Percentiles rank a stretch among this genome's conserved stretches.
These are phyloP conservation scores for Hydractinia symbiolongicarpus DNA, from an alignment of 30 jellyfish, hydroid and myxozoan genomes.

Conservation along the genomic window DNA sequence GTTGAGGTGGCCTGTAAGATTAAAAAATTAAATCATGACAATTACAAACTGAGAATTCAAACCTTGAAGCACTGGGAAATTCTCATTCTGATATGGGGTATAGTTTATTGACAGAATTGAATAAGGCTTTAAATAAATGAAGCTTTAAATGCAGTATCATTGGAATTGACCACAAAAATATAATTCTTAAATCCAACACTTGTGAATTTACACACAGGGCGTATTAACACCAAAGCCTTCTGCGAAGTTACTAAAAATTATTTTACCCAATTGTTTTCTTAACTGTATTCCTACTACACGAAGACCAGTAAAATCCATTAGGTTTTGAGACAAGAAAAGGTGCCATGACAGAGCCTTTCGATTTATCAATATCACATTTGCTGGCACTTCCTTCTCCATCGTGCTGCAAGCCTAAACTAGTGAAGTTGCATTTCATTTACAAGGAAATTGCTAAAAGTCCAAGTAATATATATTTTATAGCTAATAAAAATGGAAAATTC, in stretches of 20 bases:
- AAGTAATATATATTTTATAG: too few relatives aligned
- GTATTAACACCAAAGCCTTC: too few relatives aligned
- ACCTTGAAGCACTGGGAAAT: too few relatives aligned
- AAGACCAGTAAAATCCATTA: conserved; percentile 65
- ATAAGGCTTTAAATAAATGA: neutral
- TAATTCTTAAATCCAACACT: conserved; percentile 4
- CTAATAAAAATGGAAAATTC: too few relatives aligned
- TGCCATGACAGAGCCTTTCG: conserved; percentile 75
- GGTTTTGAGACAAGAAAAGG: conserved; percentile 61
- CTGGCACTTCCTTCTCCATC: conserved; percentile 71
- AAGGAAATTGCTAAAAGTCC: too few relatives aligned
- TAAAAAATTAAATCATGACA: too few relatives aligned
- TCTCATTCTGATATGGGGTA: too few relatives aligned
- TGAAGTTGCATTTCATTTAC: neutral
- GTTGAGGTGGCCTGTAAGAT: too few relatives aligned
- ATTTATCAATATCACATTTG: conserved; percentile 27
- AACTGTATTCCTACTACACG: conserved; percentile 66
- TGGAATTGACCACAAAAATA: neutral
- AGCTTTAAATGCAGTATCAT: neutral
- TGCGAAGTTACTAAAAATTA: too few relatives aligned
- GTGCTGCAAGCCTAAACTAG: conserved; percentile 75
- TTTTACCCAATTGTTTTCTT: conserved; percentile 27
- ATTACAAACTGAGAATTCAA: too few relatives aligned
- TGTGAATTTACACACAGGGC: too few relatives aligned
- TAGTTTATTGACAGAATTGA: too few relatives aligned